Evolutionary conservation across 2,888 invertebrate genomes (phyloP), one percentile per base, ranked within the genome.

Genomic region (Rhopalosiphum nymphaeae): DNA sequence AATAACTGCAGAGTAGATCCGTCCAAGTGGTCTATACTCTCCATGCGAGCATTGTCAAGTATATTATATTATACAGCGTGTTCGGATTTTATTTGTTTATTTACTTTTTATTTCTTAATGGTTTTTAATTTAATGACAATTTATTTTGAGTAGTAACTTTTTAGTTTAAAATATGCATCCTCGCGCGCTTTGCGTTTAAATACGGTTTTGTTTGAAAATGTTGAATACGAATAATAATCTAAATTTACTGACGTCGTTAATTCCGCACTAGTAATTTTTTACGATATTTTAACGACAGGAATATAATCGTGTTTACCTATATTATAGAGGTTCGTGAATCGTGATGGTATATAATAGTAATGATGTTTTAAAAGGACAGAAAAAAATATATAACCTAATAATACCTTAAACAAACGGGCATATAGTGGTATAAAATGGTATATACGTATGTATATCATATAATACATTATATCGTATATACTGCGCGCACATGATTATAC

Each of bases 201-300:
- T 67, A 88, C 29, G 67, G 57, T 53, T 86, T 86, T 10, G 49
- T 36, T 49, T 87, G 36, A 88, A 88, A 67, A 88, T 88, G 53
- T 53, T 42, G 56, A 36, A 56, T 78, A 78, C 88, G 42, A 78
- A 78, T 93, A 78, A 93, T 89, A 92, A 87, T 91, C 89, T 49
- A 78, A 93, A 89, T 93, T 89, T 88, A 78, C 78, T 44, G 92
- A 93, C 89, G 92, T 93, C 92, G 87, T 89, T 93, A 93, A 89
- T 56, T 78, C 53, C n/a, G 44, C n/a, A 13, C 42, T 44, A 78
- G 53, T 89, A 89, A 88, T 92, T 92, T 92, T 92, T 89, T 93
- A 93, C 56, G 92, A 93, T 93, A 89, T 78, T 93, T 89, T 93
- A 88, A 93, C 92, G 92, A 93, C 88, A 29, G 53, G 78, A 78